phyloP scores from a whole-genome alignment of 2,797 vertebrate genomes.

The Caiman crocodilus region DNA sequence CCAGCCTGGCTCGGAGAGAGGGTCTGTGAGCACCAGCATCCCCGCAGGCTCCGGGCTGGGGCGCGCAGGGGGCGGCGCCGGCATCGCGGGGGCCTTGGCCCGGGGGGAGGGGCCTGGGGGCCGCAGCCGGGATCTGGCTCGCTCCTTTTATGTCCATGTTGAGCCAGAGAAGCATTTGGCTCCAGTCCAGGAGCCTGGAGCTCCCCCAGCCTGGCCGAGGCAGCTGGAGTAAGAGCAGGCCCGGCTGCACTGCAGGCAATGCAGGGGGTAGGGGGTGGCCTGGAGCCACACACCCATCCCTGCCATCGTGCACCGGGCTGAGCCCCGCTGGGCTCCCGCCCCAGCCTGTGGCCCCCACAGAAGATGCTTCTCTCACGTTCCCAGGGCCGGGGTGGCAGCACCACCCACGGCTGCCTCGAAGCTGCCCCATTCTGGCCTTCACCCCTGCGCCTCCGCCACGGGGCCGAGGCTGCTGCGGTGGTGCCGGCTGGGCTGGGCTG shows the following conservation, averaged over 20 bases:
- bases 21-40: no score
- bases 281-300: neutral
- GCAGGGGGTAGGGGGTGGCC: no score
- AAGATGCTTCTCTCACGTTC: neutral
- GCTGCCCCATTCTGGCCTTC: neutral
- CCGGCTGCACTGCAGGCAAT: neutral
- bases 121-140: conserved; percentile 55
- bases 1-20: no score
- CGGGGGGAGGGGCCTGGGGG: no score
- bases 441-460: neutral
- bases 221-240: neutral
- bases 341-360: neutral
- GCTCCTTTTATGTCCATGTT: conserved; percentile 74
- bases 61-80: no score
- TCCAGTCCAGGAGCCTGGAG: conserved; percentile 41
- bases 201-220: neutral
- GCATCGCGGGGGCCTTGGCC: no score
- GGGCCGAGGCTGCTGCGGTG: neutral
- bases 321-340: neutral
- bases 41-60: no score
- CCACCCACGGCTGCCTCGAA: neutral
- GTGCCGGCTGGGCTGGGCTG: neutral
- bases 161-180: conserved; percentile 69
- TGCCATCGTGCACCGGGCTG: no score
- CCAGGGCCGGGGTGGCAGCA: neutral